These are phyloP conservation scores for Protodeltote pygarga DNA, from an alignment of 2,888 invertebrate species.

Conservation along the genomic window DNA sequence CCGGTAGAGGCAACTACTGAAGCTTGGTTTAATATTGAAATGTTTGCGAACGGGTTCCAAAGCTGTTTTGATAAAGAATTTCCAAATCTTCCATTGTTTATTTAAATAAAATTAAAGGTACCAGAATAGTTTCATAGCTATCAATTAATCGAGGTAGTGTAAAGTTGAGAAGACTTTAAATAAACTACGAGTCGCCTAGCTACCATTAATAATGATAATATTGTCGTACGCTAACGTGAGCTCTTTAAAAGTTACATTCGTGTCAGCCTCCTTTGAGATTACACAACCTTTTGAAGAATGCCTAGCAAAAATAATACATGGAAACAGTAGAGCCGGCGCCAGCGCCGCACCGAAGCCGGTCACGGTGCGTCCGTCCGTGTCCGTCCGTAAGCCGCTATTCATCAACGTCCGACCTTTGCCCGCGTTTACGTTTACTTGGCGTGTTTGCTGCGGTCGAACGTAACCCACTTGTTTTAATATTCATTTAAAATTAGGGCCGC, in stretches of 20 bases:
- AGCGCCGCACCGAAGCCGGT: conserved; percentile 16
- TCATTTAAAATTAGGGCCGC: conserved; percentile 57
- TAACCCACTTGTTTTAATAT: conserved; percentile 58
- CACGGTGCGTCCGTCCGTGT: conserved; percentile 4
- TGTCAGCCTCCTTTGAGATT: too few relatives aligned
- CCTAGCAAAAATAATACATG: conserved; percentile 18
- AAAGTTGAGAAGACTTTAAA: too few relatives aligned
- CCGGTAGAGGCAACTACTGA: neutral
- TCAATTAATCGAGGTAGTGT: neutral
- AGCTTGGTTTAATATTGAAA: conserved; percentile 7
- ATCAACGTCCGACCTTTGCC: conserved; percentile 66
- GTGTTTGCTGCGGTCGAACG: conserved; percentile 50
- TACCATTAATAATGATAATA: too few relatives aligned
- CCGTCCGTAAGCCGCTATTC: conserved; percentile 53
- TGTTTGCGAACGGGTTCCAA: conserved; percentile 7
- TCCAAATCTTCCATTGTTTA: neutral
- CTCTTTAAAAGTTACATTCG: too few relatives aligned
- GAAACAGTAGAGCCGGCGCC: conserved; percentile 3
- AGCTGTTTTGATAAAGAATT: conserved; percentile 1
- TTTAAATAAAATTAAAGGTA: neutral
- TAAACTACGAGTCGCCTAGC: too few relatives aligned
- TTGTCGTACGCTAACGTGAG: too few relatives aligned
- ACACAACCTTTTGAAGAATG: neutral
- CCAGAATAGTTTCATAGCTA: neutral
- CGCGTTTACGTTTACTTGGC: conserved; percentile 52